A percentile compares a stretch with the other conserved stretches of the same genome.
These are phyloP conservation scores for Pontoporia blainvillei DNA, from an alignment of 2,113 vertebrate species.

Conservation along the genomic window DNA sequence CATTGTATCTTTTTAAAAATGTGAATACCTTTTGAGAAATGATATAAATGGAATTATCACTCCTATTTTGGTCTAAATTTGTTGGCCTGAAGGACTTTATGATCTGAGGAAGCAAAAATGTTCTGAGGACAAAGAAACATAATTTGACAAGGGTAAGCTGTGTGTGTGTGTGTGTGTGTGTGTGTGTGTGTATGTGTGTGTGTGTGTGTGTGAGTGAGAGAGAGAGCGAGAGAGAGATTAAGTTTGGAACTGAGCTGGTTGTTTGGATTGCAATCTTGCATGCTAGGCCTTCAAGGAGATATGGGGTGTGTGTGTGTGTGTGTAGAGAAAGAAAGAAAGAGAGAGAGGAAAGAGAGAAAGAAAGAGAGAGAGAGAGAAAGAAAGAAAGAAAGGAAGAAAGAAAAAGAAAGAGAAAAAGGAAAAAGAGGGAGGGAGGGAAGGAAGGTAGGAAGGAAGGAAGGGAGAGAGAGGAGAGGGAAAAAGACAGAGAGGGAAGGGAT, in stretches of 20 bases:
- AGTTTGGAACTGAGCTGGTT: background rate
- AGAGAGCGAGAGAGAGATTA: background rate
- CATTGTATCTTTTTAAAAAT: background rate
- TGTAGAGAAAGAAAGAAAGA: background rate
- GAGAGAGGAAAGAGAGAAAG: rapidly evolving
- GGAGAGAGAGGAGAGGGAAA: background rate
- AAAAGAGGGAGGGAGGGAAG: rapidly evolving
- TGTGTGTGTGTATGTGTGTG: background rate
- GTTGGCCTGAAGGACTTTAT: background rate
- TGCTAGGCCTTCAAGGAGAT: background rate
- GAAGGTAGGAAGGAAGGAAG: background rate
- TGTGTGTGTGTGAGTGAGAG: background rate
- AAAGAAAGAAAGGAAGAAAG: too few relatives aligned
- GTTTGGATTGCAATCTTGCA: background rate
- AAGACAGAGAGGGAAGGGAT: background rate
- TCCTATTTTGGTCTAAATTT: conserved; percentile 14
- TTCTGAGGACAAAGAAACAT: background rate
- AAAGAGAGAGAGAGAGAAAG: rapidly evolving
- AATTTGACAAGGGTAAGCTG: background rate
- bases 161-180: background rate
- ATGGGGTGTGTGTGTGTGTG: too few relatives aligned
- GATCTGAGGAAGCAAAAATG: background rate
- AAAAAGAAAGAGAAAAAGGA: too few relatives aligned
- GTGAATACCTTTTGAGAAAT: conserved; percentile 5
- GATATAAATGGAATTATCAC: background rate